phyloP scores from a whole-genome alignment of 2,888 invertebrate species.

The Rhorus exstirpatorius region DNA sequence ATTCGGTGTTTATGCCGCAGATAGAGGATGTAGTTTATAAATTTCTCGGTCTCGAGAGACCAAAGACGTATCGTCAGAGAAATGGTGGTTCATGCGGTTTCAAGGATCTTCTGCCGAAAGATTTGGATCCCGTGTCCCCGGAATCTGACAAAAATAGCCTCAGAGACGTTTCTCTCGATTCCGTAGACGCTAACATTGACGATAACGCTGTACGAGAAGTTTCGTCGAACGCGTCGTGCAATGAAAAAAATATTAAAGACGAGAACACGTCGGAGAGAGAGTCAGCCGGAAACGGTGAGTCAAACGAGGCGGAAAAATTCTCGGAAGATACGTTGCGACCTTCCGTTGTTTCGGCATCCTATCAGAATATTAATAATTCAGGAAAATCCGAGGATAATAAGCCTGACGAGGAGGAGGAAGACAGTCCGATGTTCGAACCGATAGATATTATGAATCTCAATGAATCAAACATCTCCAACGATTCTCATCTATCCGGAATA shows the following conservation, averaged over 20 bases:
- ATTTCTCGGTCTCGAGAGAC: slow-evolving; percentile 93
- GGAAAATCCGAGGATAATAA: slow-evolving; percentile 86
- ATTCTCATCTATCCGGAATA: slow-evolving; percentile 88
- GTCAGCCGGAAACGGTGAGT: slow-evolving; percentile 69
- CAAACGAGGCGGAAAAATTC: slow-evolving; percentile 73
- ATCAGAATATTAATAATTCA: slow-evolving; percentile 77
- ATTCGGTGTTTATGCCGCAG: slow-evolving; percentile 94
- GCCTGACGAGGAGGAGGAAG: slow-evolving; percentile 89
- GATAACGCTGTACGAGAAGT: slow-evolving; percentile 70
- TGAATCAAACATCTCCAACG: slow-evolving; percentile 87
- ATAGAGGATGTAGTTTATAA: slow-evolving; percentile 96
- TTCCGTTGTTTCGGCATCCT: background rate
- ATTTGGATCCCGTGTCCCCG: slow-evolving; percentile 93
- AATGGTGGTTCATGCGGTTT: slow-evolving; percentile 82
- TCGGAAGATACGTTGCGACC: slow-evolving; percentile 62
- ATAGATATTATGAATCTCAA: slow-evolving; percentile 86
- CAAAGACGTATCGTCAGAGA: slow-evolving; percentile 86
- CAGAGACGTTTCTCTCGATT: slow-evolving; percentile 82
- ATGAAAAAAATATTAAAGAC: slow-evolving; percentile 71
- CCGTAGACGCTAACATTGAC: slow-evolving; percentile 77
- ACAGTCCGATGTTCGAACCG: slow-evolving; percentile 90
- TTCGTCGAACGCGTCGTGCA: background rate
- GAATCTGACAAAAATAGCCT: slow-evolving; percentile 91
- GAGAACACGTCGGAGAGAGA: slow-evolving; percentile 76
- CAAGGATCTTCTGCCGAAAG: slow-evolving; percentile 90